phyloP scores from a whole-genome alignment of 2,888 invertebrate genomes.

The Apodemia duryi region DNA sequence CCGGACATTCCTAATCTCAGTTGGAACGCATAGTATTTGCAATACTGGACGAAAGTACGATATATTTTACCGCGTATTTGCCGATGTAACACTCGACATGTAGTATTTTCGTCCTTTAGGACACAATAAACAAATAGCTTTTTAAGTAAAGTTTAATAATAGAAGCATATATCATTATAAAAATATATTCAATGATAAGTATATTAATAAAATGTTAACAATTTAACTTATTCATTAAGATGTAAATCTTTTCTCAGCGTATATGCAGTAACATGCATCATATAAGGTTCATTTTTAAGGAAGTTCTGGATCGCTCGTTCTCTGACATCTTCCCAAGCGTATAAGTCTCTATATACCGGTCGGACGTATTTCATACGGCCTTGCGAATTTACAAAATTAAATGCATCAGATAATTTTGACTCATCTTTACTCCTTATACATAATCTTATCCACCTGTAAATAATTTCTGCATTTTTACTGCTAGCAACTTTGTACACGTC shows the following conservation, averaged over 20 bases:
- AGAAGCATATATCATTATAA: background rate
- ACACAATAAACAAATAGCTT: too few species aligned
- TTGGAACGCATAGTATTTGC: too few species aligned
- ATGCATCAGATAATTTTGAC: conserved; percentile 81
- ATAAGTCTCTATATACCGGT: conserved; percentile 92
- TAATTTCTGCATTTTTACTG: conserved; percentile 88
- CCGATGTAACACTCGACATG: too few species aligned
- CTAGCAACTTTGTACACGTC: conserved; percentile 81
- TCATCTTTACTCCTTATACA: conserved; percentile 86
- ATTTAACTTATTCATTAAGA: conserved; percentile 45
- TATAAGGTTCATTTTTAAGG: conserved; percentile 81
- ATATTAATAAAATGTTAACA: background rate
- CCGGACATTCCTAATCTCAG: too few species aligned
- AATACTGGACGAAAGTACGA: too few species aligned
- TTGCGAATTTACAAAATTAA: conserved; percentile 89
- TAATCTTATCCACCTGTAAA: conserved; percentile 87
- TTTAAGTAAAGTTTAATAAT: conserved; percentile 2
- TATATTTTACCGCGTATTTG: too few species aligned
- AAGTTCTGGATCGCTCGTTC: conserved; percentile 85
- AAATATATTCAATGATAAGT: conserved; percentile 8
- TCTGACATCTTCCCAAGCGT: conserved; percentile 86
- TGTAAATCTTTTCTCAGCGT: conserved; percentile 88
- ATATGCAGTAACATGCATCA: conserved; percentile 91
- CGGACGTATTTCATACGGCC: conserved; percentile 96
- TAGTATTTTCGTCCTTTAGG: too few species aligned